phyloP scores from a whole-genome alignment of 2,113 vertebrate genomes.

The Pleuronectes platessa region DNA sequence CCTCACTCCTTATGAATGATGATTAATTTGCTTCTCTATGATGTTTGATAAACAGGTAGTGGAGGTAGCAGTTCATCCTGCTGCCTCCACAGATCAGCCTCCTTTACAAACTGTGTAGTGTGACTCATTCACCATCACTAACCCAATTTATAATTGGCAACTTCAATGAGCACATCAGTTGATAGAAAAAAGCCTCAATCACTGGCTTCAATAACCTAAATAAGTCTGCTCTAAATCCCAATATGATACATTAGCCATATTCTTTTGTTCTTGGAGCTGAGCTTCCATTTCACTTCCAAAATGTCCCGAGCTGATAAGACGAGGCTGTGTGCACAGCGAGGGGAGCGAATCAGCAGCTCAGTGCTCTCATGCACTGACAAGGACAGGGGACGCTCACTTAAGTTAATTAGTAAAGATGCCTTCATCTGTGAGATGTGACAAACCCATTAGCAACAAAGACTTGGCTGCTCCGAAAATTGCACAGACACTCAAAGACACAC shows the following conservation, averaged over 20 bases:
- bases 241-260: background rate
- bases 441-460: slow-evolving; percentile 37
- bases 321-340: background rate
- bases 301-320: slow-evolving; percentile 28
- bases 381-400: background rate
- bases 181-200: background rate
- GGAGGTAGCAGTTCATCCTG: too few relatives aligned
- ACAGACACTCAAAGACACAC: background rate
- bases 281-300: slow-evolving; percentile 23
- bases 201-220: too few relatives aligned
- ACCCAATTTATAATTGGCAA: slow-evolving; percentile 12
- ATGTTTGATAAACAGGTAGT: background rate
- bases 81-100: background rate
- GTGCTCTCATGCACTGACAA: background rate
- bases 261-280: slow-evolving; percentile 29
- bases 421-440: slow-evolving; percentile 32
- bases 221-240: background rate
- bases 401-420: slow-evolving; percentile 35
- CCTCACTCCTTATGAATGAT: too few relatives aligned
- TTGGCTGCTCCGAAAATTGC: background rate
- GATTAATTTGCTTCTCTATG: too few relatives aligned
- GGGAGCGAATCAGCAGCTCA: background rate
- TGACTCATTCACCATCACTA: slow-evolving; percentile 1
- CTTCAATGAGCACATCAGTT: slow-evolving; percentile 22
- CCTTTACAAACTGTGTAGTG: too few relatives aligned